These are phyloP conservation scores for Sebastes oblongus DNA, from an alignment of 2,797 vertebrate species.

Conservation along the genomic window DNA sequence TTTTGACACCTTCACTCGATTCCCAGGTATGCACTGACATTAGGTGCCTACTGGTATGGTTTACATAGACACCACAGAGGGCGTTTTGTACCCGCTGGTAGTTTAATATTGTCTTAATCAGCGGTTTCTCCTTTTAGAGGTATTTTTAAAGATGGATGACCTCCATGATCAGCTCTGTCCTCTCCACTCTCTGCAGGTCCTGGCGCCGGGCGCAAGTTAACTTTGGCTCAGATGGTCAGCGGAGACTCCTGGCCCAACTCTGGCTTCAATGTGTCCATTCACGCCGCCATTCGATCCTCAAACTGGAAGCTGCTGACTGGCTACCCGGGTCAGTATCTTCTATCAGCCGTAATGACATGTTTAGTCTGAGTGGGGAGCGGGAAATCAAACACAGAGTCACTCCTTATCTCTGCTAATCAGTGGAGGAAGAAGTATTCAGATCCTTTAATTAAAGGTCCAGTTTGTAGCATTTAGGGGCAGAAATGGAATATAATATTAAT, in stretches of 20 bases:
- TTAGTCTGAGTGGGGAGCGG: no score
- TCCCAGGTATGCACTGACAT: no score
- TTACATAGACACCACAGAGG: constrained; percentile 47
- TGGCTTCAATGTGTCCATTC: constrained; percentile 90
- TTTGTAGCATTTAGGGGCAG: no score
- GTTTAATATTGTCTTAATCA: constrained; percentile 47
- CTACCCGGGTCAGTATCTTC: constrained; percentile 87
- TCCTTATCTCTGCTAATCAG: no score
- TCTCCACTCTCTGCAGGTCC: constrained; percentile 81
- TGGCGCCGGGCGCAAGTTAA: constrained; percentile 49
- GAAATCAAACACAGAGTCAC: no score
- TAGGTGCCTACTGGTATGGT: background rate
- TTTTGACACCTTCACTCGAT: no score
- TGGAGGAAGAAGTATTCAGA: no score
- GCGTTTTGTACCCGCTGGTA: constrained; percentile 46
- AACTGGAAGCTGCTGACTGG: constrained; percentile 97
- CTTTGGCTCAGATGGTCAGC: constrained; percentile 52
- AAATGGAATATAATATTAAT: no score
- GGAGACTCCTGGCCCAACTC: constrained; percentile 64
- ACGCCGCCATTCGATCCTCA: constrained; percentile 89
- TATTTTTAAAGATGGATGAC: constrained; percentile 21
- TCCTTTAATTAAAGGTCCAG: no score
- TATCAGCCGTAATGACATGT: no score
- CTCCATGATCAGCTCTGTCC: constrained; percentile 48
- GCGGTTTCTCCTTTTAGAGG: constrained; percentile 10